Evolutionary conservation across 2,113 vertebrate species (phyloP), one percentile per base, ranked within the genome.

Genomic region (Cervus canadensis): DNA sequence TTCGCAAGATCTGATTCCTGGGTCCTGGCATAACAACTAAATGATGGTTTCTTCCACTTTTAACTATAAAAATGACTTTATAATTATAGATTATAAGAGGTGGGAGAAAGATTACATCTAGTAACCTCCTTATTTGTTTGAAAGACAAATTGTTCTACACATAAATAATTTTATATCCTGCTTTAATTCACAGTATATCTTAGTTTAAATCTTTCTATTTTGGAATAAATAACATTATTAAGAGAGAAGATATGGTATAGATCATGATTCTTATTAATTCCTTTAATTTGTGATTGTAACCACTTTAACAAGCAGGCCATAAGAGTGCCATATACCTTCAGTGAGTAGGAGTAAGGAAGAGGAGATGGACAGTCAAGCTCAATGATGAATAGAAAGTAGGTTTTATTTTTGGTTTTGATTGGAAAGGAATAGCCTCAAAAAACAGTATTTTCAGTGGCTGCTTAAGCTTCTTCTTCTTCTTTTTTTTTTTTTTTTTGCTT

Each of bases 401-500:
- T 7, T 84, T 84, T 76, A 71, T 86, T 94, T 90, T 12, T 50
- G 19, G 84, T 43, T 71, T 57, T 56, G 0, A 60, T 52, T 89
- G 95, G 8, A 86, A 91, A 71, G 21, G 71, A 94, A 78, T 54
- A 76, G 54, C 60, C 92, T 97, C 19, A 64, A 92, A 91, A 95
- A 19, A 28, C 5, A 82, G 3, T 81, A 71, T 93, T 89, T 95
- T 90, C 36, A n/a, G n/a, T 48, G n/a, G 28, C 28, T 52, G 21
- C 10, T 91, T 87, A 25, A 85, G 64, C 71, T 71, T 89, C 7
- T 50, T 3, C 12, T 50, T 3, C 12, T 50, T 48, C 11, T 48
- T 45, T 5, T 40, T 95, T 96, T 95, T 95, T 62, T 3, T 45
- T 93, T 97, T 95, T 94, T 95, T 91, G 1, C 17, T 67, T 95